Conservation (phyloP, 2,797 vertebrate species). For the Dermochelys coriacea region DNA sequence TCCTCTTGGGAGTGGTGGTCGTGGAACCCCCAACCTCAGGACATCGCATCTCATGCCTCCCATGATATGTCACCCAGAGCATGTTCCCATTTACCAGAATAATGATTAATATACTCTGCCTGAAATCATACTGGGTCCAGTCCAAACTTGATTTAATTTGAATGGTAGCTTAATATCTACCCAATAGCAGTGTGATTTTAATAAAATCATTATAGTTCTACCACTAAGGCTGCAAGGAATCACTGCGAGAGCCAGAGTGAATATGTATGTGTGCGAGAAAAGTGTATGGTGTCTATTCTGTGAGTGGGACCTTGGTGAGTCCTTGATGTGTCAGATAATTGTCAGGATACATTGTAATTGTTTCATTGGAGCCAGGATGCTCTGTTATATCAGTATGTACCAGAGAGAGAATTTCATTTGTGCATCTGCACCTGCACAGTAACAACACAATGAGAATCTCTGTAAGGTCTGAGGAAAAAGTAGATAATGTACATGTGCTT, state of each 20-base stretch:
- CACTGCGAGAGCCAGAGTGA: background rate
- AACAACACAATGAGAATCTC: slow-evolving; percentile 1
- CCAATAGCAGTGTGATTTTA: background rate
- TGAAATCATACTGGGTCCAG: background rate
- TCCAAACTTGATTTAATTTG: background rate
- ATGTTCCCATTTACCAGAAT: background rate
- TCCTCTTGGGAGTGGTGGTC: no score
- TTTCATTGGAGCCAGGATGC: slow-evolving; percentile 18
- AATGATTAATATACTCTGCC: background rate
- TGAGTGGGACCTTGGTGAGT: slow-evolving; percentile 27
- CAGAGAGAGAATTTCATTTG: slow-evolving; percentile 13
- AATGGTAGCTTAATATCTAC: background rate
- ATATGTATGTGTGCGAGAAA: background rate
- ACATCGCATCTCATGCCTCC: no score
- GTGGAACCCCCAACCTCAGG: no score
- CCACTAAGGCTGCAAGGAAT: background rate
- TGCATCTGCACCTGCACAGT: slow-evolving; percentile 20
- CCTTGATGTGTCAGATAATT: slow-evolving; percentile 57
- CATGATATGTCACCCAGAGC: background rate
- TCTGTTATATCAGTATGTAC: slow-evolving; percentile 36
- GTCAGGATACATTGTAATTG: slow-evolving; percentile 21
- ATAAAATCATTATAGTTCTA: background rate
- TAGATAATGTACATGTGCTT: background rate
- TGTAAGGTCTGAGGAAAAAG: background rate
- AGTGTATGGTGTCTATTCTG: background rate